Evolutionary conservation across 2,113 vertebrate species (phyloP).

Genomic region (Embiotoca jacksoni): DNA sequence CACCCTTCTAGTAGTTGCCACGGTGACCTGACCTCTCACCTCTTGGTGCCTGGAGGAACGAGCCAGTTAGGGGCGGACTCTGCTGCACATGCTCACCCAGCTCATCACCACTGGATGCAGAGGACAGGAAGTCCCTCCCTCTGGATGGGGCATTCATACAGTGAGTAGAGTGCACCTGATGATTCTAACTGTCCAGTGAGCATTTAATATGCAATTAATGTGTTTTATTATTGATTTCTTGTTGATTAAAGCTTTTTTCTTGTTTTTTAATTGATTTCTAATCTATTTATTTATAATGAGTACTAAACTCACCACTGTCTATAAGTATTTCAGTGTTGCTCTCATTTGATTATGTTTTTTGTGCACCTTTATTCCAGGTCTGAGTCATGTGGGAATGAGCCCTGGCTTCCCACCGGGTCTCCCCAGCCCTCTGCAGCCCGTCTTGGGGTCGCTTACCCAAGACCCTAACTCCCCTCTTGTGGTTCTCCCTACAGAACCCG

Average conservation of each 20-base stretch:
- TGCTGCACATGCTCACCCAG: slow-evolving; percentile 86
- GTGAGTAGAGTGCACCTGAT: slow-evolving; percentile 79
- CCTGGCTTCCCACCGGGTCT: slow-evolving; percentile 92
- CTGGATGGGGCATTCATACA: slow-evolving; percentile 97
- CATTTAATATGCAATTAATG: no score
- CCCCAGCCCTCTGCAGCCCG: slow-evolving; percentile 90
- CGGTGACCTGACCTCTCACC: slow-evolving; percentile 92
- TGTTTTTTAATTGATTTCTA: not conserved
- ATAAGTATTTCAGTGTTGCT: not conserved
- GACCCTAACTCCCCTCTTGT: slow-evolving; percentile 92
- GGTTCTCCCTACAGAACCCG: slow-evolving; percentile 92
- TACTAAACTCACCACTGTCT: no score
- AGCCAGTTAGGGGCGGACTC: slow-evolving; percentile 90
- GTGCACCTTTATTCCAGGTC: slow-evolving; percentile 80
- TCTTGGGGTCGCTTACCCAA: slow-evolving; percentile 92
- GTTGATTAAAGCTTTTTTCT: not conserved
- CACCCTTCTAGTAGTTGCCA: slow-evolving; percentile 92
- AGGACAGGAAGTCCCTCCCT: slow-evolving; percentile 96
- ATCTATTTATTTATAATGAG: not conserved
- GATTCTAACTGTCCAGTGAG: no score
- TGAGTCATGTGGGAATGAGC: slow-evolving; percentile 91
- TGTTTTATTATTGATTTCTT: no score
- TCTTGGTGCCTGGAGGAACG: slow-evolving; percentile 88
- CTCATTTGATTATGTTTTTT: slow-evolving; percentile 6
- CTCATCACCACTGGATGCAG: slow-evolving; percentile 95